Conservation (phyloP, 37 sponge, comb jelly and placozoan genomes). For the Bolinopsis microptera region DNA sequence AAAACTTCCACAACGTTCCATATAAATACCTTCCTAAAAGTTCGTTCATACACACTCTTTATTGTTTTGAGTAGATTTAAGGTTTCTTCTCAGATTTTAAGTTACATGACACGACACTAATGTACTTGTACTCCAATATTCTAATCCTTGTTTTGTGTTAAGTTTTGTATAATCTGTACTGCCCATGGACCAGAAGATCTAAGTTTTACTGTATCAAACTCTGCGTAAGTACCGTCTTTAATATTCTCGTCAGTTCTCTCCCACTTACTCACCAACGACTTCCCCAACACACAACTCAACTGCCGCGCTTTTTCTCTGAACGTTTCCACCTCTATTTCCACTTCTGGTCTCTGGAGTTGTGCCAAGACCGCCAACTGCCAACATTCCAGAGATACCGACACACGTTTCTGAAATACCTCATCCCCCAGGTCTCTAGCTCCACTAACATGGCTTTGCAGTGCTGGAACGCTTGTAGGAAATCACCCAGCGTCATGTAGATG, state of each 20-base stretch:
- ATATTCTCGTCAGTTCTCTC: not conserved
- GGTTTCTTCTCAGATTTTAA: no score
- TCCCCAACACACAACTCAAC: not conserved
- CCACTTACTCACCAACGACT: not conserved
- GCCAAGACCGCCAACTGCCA: slow-evolving; percentile 21
- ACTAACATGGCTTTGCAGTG: not conserved
- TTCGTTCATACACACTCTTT: no score
- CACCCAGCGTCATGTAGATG: slow-evolving; percentile 5
- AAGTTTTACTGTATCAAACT: slow-evolving; percentile 16
- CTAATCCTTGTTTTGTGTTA: not conserved
- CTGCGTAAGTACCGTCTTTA: not conserved
- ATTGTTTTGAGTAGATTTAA: no score
- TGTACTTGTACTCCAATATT: no score
- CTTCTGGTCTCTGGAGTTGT: not conserved
- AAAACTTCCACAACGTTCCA: no score
- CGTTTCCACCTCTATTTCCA: not conserved
- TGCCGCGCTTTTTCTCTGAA: not conserved
- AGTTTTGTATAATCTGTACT: slow-evolving; percentile 5
- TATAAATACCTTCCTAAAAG: no score
- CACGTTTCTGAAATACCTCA: not conserved
- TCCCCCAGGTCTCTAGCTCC: not conserved
- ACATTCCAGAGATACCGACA: slow-evolving; percentile 31
- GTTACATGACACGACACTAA: no score
- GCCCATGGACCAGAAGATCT: slow-evolving; percentile 8
- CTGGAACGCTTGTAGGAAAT: not conserved